Evolutionary conservation across 2,888 invertebrate species (phyloP).

Genomic region (Nomada lathburiana): DNA sequence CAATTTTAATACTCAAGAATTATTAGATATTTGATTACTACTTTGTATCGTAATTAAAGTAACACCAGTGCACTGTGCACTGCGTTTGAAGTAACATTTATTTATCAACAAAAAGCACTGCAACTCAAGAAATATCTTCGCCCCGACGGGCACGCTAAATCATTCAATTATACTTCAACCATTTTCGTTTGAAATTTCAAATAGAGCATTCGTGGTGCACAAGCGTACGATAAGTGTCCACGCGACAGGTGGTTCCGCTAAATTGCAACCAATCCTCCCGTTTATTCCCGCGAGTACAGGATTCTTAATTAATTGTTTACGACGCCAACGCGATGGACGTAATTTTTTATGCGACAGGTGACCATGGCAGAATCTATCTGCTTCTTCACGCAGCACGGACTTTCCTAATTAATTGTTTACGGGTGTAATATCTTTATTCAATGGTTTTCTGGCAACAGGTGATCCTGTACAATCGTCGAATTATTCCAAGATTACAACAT

Average conservation of each 20-base stretch:
- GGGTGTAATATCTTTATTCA: conserved; percentile 42
- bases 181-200: no score
- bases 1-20: no score
- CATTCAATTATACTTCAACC: no score
- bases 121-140: no score
- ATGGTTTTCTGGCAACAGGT: conserved; percentile 28
- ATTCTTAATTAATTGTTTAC: conserved; percentile 41
- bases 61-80: no score
- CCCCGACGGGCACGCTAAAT: no score
- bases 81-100: no score
- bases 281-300: not conserved
- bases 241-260: conserved; percentile 31
- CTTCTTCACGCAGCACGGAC: not conserved
- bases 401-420: conserved; percentile 35
- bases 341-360: conserved; percentile 44
- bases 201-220: not conserved
- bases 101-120: no score
- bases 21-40: no score
- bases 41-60: no score
- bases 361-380: not conserved
- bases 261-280: not conserved
- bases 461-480: not conserved
- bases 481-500: not conserved
- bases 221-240: not conserved
- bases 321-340: not conserved